Evolutionary conservation across 1,140 invertebrate species (phyloP), one percentile per base, ranked within the genome.

Genomic region (Colletes gigas): DNA sequence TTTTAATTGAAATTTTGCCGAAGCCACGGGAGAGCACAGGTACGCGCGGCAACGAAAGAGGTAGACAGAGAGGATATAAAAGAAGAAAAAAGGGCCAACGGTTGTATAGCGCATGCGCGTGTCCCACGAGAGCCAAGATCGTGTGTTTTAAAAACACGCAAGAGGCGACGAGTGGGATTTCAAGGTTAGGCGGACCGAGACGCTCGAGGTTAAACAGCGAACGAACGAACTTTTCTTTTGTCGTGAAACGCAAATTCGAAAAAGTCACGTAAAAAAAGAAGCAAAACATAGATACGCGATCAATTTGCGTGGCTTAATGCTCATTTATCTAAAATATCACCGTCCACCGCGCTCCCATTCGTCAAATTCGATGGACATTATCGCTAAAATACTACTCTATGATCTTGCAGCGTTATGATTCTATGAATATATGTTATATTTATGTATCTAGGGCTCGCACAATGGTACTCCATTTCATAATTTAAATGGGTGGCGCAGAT

Each of bases 111-210:
- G 78, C 78, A 83, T 75, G 82, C 78, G 78, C 78, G 71, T 39
- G 59, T 66, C 75, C 30, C 66, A 52, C 80, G 19, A 74, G 71
- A 83, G 19, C 57, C 63, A 67, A 83, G 71, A 79, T 79, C 73
- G 67, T 78, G 74, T 78, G 63, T 83, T 83, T 85, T 83, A 81
- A 85, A 85, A 85, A 83, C 84, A 83, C 78, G 76, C 85, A 54
- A 86, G 80, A 79, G 67, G 76, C 79, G 79, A 82, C 75, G 84
- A 84, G 84, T 80, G 82, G 79, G 84, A 81, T 88, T 84, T 88
- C 86, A 86, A 88, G 84, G 84, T 88, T 88, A 88, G 77, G 47
- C 82, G 62, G 67, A 55, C 60, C 78, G 78, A 84, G 68, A 79
- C 69, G 74, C 67, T 73, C 82, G 80, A 88, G 82, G 84, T 84